Percentiles rank a stretch among this genome's conserved stretches.
These are phyloP conservation scores for Coreoperca whiteheadi DNA, from an alignment of 2,113 vertebrate genomes.

Conservation along the genomic window DNA sequence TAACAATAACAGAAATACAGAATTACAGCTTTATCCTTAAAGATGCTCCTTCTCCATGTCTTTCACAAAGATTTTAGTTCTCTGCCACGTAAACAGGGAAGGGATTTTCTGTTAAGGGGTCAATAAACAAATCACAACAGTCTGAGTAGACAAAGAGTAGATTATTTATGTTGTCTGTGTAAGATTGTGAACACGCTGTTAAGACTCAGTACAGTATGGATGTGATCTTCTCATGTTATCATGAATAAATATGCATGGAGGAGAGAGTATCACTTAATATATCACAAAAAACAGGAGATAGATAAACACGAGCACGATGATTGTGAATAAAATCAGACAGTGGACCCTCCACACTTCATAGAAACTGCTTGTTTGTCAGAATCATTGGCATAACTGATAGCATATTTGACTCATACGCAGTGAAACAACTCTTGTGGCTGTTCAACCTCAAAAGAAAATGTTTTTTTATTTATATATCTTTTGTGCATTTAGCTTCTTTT, in stretches of 20 bases:
- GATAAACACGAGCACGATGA: constrained; percentile 27
- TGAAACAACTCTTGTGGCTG: constrained; percentile 27
- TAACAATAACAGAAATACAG: not conserved
- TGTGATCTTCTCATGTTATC: not conserved
- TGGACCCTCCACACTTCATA: not conserved
- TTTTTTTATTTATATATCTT: constrained; percentile 19
- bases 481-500: constrained; percentile 49
- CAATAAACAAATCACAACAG: constrained; percentile 34
- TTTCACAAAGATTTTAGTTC: not conserved
- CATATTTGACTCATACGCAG: constrained; percentile 11
- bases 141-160: constrained; percentile 4
- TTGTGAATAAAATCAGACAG: not conserved
- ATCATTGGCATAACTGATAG: constrained; percentile 24
- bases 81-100: not conserved
- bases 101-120: not conserved
- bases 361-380: constrained; percentile 18
- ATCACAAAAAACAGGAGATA: constrained; percentile 7
- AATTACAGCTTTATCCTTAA: not conserved
- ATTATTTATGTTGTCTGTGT: constrained; percentile 29
- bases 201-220: constrained; percentile 11
- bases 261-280: not conserved
- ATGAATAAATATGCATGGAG: constrained; percentile 14
- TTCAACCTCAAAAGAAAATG: constrained; percentile 36
- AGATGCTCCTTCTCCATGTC: not conserved
- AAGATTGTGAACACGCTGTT: constrained; percentile 5